Percentiles rank a stretch among this genome's conserved stretches.
Conservation (phyloP, 2,797 vertebrate genomes). For the Erithacus rubecula region DNA sequence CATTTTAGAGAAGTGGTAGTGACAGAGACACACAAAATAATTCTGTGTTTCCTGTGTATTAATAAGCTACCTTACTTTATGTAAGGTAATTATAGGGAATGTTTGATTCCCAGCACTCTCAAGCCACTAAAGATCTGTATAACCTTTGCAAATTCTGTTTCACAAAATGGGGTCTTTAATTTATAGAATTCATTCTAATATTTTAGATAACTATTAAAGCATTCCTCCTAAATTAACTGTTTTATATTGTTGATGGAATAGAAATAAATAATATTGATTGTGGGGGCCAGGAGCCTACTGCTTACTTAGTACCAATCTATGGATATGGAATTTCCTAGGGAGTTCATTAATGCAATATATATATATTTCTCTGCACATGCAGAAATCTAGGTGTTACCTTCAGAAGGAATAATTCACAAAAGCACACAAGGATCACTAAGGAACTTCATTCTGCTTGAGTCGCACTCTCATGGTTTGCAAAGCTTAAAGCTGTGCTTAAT, state of each 20-base stretch:
- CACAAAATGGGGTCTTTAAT: not conserved
- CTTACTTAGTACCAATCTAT: not conserved
- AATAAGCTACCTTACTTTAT: not conserved
- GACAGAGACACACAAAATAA: not conserved
- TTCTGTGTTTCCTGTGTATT: not conserved
- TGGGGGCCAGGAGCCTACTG: fast-evolving
- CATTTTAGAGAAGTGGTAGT: not conserved
- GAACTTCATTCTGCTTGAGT: not conserved
- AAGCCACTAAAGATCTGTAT: not conserved
- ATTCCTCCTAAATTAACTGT: not conserved
- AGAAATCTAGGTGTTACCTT: not conserved
- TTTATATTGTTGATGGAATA: not conserved
- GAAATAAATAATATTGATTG: not conserved
- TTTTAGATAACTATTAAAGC: not conserved
- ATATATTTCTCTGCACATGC: not conserved
- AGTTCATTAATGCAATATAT: not conserved
- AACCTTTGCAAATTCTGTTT: not conserved
- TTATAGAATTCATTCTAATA: not conserved
- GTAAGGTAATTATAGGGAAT: not conserved
- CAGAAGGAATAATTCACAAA: not conserved
- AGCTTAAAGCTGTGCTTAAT: not conserved
- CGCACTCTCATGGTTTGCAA: not conserved
- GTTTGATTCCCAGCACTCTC: not conserved
- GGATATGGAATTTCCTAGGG: not conserved
- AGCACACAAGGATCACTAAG: not conserved